Evolutionary conservation across 1,140 invertebrate species (phyloP).

Genomic region (Drosophila nigrodunni): DNA sequence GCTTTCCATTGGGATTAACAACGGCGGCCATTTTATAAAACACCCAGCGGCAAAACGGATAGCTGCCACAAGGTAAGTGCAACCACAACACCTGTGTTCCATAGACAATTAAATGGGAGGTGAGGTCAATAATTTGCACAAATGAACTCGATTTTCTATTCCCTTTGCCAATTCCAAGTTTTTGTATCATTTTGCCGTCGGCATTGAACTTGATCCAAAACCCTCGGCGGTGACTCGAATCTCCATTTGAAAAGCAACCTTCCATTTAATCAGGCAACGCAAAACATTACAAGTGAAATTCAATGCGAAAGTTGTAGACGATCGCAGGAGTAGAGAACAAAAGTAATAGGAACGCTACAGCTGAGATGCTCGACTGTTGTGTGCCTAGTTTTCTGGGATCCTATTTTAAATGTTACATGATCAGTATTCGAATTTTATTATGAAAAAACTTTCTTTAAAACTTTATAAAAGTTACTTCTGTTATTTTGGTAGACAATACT

Average conservation of each 20-base stretch:
- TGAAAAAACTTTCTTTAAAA: too few species aligned
- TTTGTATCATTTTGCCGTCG: constrained; percentile 41
- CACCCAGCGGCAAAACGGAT: constrained; percentile 81
- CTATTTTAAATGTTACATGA: too few species aligned
- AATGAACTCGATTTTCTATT: constrained; percentile 1
- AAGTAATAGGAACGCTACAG: background rate
- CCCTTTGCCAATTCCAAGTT: too few species aligned
- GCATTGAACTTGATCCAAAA: constrained; percentile 34
- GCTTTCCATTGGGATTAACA: constrained; percentile 55
- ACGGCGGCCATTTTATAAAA: constrained; percentile 65
- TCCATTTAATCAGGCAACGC: constrained; percentile 26
- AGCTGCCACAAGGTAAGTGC: constrained; percentile 74
- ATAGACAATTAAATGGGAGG: too few species aligned
- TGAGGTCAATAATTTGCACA: constrained; percentile 14
- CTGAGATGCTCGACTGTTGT: too few species aligned
- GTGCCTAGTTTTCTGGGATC: too few species aligned
- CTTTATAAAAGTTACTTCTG: too few species aligned
- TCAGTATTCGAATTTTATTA: too few species aligned
- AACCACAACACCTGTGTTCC: background rate
- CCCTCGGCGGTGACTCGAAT: constrained; percentile 23
- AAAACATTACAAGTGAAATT: constrained; percentile 64
- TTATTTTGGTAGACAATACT: too few species aligned
- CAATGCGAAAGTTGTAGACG: constrained; percentile 70
- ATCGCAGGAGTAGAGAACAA: constrained; percentile 26
- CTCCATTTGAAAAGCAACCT: constrained; percentile 40